Evolutionary conservation across 53 echinoderm and acorn worm genomes (phyloP), one percentile per base, ranked within the genome.

Genomic region (Henricia sp.): DNA sequence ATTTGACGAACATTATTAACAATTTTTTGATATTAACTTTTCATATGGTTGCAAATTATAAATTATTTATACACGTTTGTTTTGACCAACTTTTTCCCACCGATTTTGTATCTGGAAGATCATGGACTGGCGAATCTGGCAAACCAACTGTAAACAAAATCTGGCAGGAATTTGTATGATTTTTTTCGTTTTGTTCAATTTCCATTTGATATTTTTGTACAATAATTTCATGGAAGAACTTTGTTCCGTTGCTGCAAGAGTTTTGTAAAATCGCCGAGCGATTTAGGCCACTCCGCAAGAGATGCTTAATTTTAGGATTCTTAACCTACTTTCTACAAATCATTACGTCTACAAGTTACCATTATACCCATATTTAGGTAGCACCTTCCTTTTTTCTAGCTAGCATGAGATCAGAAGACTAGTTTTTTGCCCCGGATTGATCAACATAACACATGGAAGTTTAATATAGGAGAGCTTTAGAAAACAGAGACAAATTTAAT

Each of bases 171-270:
- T 55, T 36, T 60, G 20, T 20, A 44, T 48, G 11, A 80, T 62
- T 48, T 41, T 70, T 13, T 44, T n/a, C 29, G 32, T 63, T 33
- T 41, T 40, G 6, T 60, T 24, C 23, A 46, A 17, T 29, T 50
- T 64, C 46, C 17, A 43, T 57, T 50, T 43, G 38, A 23, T 63
- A 43, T 55, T 62, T 78, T 80, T 80, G 37, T 80, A 80, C 80
- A 80, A 35, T 64, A 25, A 33, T 64, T 52, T 41, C 50, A n/a
- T 80, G 80, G 80, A 80, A 80, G 80, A 80, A 64, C 80, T 80
- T 80, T n/a, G 48, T 80, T 80, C 80, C 80, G 80, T 80, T 80
- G 80, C 64, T 80, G 80, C 80, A 64, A 62, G 62, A 62, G 62
- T 80, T 46, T 33, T 40, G 29, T 46, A 30, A 16, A 46, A 80